Base-by-base conservation (phyloP, 2,113 vertebrate species). In the Pao palembangensis region DNA sequence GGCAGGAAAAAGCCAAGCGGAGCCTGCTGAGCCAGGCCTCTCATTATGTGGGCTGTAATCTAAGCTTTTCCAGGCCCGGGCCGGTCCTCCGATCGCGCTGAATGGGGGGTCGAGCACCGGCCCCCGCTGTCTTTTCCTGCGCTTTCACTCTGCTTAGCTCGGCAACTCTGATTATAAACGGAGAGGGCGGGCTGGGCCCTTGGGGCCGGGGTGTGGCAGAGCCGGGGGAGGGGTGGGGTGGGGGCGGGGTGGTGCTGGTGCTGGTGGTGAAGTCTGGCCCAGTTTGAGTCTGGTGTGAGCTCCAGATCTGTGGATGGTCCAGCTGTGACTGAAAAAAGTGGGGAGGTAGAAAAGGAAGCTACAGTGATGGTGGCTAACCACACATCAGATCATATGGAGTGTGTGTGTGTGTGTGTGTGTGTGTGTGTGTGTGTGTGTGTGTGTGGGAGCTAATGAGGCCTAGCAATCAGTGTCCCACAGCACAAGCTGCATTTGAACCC, bases 1-100 rank as follows among this genome's bases (percentile, higher is more conserved):
- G 58, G 48, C 55, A 62, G 71, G 58, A 63, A 64, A 64, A 11
- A 77, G 48, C 60, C 74, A 64, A 75, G 71, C 55, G 61, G 75
- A 84, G 87, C 81, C 73, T 88, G 87, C 87, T 88, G 87, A 88
- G 80, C 87, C 82, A 88, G 87, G 85, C 75, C 80, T 88, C 85
- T 87, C 87, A 86, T 88, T 88, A 88, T 88, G 85, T 86, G 77
- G 54, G 54, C 71, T 82, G 85, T 88, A 87, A 88, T 87, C 85
- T 88, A 84, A 88, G 87, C 87, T 86, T 87, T 38, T 87, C 69
- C 78, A 80, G 80, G 71, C 72, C 62, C 51, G 53, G 67, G 61
- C 66, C 23, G 74, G 75, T 82, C 78, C 83, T 82, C 80, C 54
- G 69, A 75, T 79, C 73, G 73, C 44, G 8, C 80, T 83, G 85